These are phyloP conservation scores for Paguma larvata DNA, from an alignment of 2,797 vertebrate genomes.

Conservation along the genomic window DNA sequence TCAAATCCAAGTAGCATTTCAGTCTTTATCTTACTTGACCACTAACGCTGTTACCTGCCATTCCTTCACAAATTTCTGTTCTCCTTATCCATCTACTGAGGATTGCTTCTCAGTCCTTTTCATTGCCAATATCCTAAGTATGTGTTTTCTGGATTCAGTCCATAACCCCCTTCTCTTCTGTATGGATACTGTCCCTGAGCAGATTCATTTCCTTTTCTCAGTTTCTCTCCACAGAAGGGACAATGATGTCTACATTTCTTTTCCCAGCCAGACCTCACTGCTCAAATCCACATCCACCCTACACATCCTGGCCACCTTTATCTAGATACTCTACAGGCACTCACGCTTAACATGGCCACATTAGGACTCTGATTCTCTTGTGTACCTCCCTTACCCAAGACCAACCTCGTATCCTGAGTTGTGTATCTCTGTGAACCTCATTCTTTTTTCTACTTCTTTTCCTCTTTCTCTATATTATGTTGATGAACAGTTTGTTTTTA, in stretches of 20 bases:
- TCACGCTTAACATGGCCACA: background rate
- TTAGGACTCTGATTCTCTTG: background rate
- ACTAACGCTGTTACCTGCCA: background rate
- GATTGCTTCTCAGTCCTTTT: background rate
- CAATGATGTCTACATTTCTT: background rate
- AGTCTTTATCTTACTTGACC: background rate
- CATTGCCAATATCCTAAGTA: background rate
- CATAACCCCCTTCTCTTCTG: background rate
- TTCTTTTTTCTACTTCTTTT: background rate
- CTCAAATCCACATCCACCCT: background rate
- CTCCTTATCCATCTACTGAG: background rate
- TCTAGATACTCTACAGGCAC: background rate
- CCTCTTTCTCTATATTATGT: background rate
- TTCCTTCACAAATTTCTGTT: background rate
- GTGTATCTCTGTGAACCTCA: background rate
- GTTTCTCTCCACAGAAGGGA: background rate
- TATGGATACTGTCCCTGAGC: background rate
- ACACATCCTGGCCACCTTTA: background rate
- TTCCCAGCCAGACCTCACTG: background rate
- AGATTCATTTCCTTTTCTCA: background rate
- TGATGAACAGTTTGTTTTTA: background rate
- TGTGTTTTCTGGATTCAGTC: background rate
- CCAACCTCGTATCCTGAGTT: background rate
- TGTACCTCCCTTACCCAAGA: background rate
- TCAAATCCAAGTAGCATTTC: background rate